These are phyloP conservation scores for Hyperoodon ampullatus DNA, from an alignment of 2,113 vertebrate genomes.

Conservation along the genomic window DNA sequence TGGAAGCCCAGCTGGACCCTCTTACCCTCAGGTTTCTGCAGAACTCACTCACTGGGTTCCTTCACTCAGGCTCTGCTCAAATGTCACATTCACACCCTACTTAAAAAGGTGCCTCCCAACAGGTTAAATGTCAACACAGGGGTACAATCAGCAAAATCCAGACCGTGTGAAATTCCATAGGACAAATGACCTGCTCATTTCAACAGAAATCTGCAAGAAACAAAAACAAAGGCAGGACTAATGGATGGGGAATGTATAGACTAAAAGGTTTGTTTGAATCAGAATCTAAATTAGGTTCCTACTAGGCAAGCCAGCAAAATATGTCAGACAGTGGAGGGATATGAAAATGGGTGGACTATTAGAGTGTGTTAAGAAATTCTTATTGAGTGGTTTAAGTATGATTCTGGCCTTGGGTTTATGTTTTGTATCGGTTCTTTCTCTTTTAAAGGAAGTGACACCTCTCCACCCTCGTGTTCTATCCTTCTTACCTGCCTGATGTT, in stretches of 20 bases:
- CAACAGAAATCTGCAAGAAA: not conserved
- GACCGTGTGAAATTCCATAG: not conserved
- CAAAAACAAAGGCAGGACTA: not conserved
- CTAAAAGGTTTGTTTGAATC: not conserved
- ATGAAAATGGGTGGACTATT: rapidly evolving
- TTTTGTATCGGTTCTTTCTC: not conserved
- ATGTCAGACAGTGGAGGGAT: not conserved
- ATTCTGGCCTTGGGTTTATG: not conserved
- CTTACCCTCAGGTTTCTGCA: not conserved
- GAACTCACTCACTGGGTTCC: not conserved
- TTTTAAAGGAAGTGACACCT: not conserved
- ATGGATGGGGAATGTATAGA: not conserved
- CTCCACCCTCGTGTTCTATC: not conserved
- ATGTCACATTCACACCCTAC: not conserved
- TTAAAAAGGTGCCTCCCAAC: not conserved
- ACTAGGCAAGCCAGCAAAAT: not conserved
- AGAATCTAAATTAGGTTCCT: not conserved
- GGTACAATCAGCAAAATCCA: not conserved
- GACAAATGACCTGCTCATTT: not conserved
- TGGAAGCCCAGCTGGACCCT: not conserved
- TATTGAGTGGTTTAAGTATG: not conserved
- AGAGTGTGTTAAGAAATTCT: not conserved
- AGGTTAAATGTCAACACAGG: too few relatives aligned
- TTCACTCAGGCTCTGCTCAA: not conserved
- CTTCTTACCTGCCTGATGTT: not conserved